Evolutionary conservation across 2,888 invertebrate genomes (phyloP).

Genomic region (Onchidella celtica): DNA sequence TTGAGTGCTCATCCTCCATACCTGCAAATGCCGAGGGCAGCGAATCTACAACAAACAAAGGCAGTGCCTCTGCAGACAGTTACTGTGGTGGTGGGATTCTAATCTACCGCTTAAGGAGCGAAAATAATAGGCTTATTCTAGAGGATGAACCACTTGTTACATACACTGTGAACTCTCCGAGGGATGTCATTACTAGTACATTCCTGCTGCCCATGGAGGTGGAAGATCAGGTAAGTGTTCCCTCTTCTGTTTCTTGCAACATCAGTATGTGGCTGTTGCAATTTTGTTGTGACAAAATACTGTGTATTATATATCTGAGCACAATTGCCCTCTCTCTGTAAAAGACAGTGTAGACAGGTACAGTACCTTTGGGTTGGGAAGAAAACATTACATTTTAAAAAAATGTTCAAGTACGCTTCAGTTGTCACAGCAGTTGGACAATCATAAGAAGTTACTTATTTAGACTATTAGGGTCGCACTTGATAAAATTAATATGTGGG

Average conservation of each 20-base stretch:
- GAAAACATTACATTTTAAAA: too few relatives aligned
- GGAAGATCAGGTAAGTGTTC: conserved; percentile 44
- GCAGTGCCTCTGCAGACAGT: conserved; percentile 13
- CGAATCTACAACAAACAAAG: conserved; percentile 11
- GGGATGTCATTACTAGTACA: conserved; percentile 45
- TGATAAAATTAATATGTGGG: too few relatives aligned
- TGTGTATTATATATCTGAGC: not conserved
- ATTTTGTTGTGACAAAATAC: too few relatives aligned
- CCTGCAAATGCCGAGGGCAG: not conserved
- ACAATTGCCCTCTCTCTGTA: not conserved
- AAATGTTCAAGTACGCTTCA: too few relatives aligned
- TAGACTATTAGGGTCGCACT: too few relatives aligned
- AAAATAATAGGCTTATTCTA: conserved; percentile 82
- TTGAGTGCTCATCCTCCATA: conserved; percentile 21
- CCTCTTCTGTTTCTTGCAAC: too few relatives aligned
- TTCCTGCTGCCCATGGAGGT: conserved; percentile 48
- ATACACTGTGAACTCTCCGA: conserved; percentile 32
- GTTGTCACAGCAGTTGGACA: too few relatives aligned
- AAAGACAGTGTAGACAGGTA: too few relatives aligned
- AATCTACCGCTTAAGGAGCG: conserved; percentile 83
- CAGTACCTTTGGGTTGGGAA: too few relatives aligned
- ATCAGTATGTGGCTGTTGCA: too few relatives aligned
- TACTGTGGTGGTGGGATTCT: conserved; percentile 81
- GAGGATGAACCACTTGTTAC: conserved; percentile 82
- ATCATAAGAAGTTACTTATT: too few relatives aligned